Evolutionary conservation across 1,140 invertebrate genomes (phyloP).

Genomic region (Philopotamus ludificatus): DNA sequence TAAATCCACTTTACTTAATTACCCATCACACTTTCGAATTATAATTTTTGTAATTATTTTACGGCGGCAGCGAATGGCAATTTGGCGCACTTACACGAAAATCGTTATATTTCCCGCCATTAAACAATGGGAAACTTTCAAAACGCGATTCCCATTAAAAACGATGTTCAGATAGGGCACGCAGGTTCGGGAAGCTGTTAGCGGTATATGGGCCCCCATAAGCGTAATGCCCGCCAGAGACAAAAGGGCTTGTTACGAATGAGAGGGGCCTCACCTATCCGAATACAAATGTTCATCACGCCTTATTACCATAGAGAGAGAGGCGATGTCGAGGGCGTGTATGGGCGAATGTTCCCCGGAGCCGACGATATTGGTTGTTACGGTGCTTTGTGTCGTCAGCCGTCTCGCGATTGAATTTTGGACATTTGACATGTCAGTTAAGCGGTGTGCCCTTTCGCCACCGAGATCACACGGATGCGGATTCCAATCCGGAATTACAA

Average conservation of each 20-base stretch:
- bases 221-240: neutral
- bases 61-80: too few species aligned
- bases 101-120: too few species aligned
- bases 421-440: neutral
- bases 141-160: neutral
- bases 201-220: neutral
- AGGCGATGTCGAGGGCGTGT: neutral
- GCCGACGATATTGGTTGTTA: neutral
- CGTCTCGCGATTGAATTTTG: neutral
- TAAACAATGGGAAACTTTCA: neutral
- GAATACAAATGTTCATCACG: constrained; percentile 11
- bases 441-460: neutral
- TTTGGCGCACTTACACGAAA: too few species aligned
- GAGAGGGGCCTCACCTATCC: neutral
- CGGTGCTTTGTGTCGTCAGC: neutral
- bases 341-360: neutral
- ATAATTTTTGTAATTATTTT: too few species aligned
- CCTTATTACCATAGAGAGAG: constrained; percentile 15
- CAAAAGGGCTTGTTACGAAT: constrained; percentile 11
- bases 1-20: too few species aligned
- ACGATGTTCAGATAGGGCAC: neutral
- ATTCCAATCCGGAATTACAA: neutral
- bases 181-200: neutral
- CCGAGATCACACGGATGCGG: neutral
- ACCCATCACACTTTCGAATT: too few species aligned